phyloP scores from a whole-genome alignment of 1,140 invertebrate species.

The Pogonomyrmex californicus region DNA sequence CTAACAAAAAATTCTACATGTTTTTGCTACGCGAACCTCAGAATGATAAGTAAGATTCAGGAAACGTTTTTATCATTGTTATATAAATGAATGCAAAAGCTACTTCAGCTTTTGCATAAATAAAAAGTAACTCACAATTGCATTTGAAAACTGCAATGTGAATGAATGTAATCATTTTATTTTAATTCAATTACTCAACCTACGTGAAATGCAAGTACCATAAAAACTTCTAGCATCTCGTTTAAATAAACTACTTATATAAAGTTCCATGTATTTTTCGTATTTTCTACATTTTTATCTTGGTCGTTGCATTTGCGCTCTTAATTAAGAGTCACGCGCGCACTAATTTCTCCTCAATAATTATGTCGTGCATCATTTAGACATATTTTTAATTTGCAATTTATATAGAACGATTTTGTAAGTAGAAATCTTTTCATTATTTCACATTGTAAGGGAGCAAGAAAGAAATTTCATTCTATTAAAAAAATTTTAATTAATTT shows the following conservation, averaged over 20 bases:
- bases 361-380: background rate
- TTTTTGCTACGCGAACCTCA: background rate
- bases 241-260: conserved; percentile 45
- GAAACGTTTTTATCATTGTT: conserved; percentile 4
- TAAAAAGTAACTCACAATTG: background rate
- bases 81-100: background rate
- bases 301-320: background rate
- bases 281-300: conserved; percentile 9
- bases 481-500: conserved; percentile 3
- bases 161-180: conserved; percentile 16
- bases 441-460: background rate
- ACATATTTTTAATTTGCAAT: background rate
- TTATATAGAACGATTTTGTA: conserved; percentile 6
- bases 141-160: background rate
- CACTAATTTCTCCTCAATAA: conserved; percentile 14
- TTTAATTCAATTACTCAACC: conserved; percentile 35
- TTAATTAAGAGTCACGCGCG: conserved; percentile 42
- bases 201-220: background rate
- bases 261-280: conserved; percentile 39
- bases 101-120: conserved; percentile 5
- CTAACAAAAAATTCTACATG: background rate
- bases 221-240: conserved; percentile 24
- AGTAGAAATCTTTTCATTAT: background rate
- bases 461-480: background rate
- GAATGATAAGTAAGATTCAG: background rate